Evolutionary conservation across 2,888 invertebrate species (phyloP).

Genomic region (Idaea dimidiata): DNA sequence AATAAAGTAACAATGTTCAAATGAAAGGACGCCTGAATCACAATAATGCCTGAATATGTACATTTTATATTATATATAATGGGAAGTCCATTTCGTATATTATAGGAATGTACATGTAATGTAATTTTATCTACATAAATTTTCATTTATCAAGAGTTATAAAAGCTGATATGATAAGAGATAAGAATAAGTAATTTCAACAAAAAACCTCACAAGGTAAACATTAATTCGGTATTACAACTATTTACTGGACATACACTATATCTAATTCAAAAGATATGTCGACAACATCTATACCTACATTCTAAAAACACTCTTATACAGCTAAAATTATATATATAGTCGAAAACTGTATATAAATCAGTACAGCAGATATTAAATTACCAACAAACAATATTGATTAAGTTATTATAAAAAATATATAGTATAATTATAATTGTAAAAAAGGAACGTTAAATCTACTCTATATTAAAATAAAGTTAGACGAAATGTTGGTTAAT

Average conservation of each 20-base stretch:
- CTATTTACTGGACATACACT: conserved; percentile 34
- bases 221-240: conserved; percentile 11
- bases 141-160: not conserved
- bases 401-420: conserved; percentile 19
- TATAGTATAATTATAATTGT: conserved; percentile 17
- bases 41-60: too few relatives aligned
- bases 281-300: conserved; percentile 40
- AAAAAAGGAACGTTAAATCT: conserved; percentile 24
- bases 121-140: not conserved
- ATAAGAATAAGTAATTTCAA: conserved; percentile 12
- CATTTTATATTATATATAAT: too few relatives aligned
- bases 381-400: conserved; percentile 20
- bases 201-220: conserved; percentile 10
- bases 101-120: too few relatives aligned
- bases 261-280: conserved; percentile 35
- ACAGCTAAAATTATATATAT: conserved; percentile 26
- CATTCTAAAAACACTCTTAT: conserved; percentile 41
- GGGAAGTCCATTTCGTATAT: too few relatives aligned
- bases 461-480: conserved; percentile 21
- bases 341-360: conserved; percentile 17
- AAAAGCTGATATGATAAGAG: not conserved
- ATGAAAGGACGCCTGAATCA: too few relatives aligned
- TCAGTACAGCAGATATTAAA: conserved; percentile 22
- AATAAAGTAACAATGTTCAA: too few relatives aligned
- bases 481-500: conserved; percentile 16